phyloP scores from a whole-genome alignment of 2,797 vertebrate genomes.

The Pipistrellus pipistrellus region DNA sequence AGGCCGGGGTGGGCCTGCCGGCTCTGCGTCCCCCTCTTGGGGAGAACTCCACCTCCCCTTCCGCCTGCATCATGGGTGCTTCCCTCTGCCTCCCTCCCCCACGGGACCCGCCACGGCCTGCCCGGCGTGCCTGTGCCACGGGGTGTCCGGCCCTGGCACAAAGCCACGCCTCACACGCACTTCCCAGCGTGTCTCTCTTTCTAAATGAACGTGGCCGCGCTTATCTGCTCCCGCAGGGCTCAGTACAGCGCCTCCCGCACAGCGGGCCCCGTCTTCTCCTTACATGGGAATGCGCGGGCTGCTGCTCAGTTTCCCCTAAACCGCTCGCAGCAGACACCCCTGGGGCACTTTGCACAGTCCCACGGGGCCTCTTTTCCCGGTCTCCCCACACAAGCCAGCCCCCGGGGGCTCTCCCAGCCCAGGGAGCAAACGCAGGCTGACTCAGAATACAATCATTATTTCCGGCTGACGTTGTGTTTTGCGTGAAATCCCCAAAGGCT shows the following conservation, averaged over 20 bases:
- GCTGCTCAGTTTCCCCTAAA: not conserved
- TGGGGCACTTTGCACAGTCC: not conserved
- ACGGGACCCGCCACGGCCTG: no score
- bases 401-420: not conserved
- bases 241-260: not conserved
- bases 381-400: not conserved
- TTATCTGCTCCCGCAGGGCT: not conserved
- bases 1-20: not conserved
- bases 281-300: not conserved
- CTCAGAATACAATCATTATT: not conserved
- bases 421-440: not conserved
- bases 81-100: no score
- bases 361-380: not conserved
- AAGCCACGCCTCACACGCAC: no score
- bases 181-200: not conserved
- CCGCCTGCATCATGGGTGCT: not conserved
- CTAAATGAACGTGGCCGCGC: fast-evolving
- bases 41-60: not conserved
- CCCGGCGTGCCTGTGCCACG: no score
- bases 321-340: fast-evolving
- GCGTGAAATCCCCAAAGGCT: slow-evolving; percentile 5
- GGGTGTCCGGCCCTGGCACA: no score
- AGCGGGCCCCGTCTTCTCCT: not conserved
- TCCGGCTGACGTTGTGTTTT: not conserved
- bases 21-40: not conserved